phyloP scores from a whole-genome alignment of 2,113 vertebrate genomes.

The Craseonycteris thonglongyai region DNA sequence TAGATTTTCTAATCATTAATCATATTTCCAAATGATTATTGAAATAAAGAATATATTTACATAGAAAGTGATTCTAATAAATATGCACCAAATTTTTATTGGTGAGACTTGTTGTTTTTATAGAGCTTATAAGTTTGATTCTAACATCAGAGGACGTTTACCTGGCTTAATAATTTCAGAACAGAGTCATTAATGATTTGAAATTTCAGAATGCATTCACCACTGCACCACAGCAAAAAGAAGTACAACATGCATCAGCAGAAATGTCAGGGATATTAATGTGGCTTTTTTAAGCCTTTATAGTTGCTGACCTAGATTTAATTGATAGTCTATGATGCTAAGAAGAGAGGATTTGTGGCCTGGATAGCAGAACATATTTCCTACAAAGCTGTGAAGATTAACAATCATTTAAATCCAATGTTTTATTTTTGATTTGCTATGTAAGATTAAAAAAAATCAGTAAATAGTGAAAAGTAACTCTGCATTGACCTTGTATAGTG shows the following conservation, averaged over 20 bases:
- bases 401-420: neutral
- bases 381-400: neutral
- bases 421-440: slow-evolving; percentile 5
- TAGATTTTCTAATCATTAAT: neutral
- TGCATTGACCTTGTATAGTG: neutral
- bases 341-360: neutral
- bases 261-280: slow-evolving; percentile 52
- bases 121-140: neutral
- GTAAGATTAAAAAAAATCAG: neutral
- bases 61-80: neutral
- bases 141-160: neutral
- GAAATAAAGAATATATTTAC: neutral
- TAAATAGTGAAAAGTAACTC: neutral
- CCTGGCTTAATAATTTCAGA: slow-evolving; percentile 12
- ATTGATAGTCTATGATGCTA: slow-evolving; percentile 5
- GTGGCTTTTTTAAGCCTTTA: slow-evolving; percentile 10
- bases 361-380: neutral
- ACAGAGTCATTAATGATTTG: neutral
- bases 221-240: neutral
- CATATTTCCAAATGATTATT: neutral
- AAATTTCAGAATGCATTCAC: neutral
- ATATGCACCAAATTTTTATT: neutral
- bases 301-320: slow-evolving; percentile 30
- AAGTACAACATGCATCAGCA: slow-evolving; percentile 21
- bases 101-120: neutral